Evolutionary conservation across 2,888 invertebrate genomes (phyloP).

Genomic region (Drosophila testacea): DNA sequence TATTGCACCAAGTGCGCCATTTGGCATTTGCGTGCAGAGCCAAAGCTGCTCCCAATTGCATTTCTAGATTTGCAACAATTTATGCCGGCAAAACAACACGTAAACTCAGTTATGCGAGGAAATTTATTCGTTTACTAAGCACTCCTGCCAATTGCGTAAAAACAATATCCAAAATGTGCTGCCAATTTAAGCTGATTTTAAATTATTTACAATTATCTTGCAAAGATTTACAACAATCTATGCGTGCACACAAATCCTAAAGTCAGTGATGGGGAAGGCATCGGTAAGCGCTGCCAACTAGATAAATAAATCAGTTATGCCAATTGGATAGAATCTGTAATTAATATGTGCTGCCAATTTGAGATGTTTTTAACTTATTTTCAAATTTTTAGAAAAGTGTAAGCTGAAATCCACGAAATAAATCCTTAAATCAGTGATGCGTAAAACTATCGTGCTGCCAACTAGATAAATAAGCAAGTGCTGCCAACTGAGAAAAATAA

Average conservation of each 20-base stretch:
- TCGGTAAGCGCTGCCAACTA: background rate
- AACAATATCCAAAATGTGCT: background rate
- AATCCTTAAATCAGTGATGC: too few relatives aligned
- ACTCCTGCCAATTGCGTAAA: constrained; percentile 29
- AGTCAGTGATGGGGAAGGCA: background rate
- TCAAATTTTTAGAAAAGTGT: too few relatives aligned
- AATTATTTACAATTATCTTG: background rate
- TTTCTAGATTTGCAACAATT: constrained; percentile 36
- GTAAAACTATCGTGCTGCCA: too few relatives aligned
- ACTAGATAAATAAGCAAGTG: too few relatives aligned
- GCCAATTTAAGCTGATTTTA: background rate
- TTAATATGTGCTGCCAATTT: background rate
- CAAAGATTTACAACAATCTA: background rate
- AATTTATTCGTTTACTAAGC: constrained; percentile 4
- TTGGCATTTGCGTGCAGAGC: constrained; percentile 64
- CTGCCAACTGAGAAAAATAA: too few relatives aligned
- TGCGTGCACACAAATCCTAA: background rate
- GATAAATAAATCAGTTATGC: background rate
- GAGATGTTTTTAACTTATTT: background rate
- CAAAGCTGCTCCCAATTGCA: constrained; percentile 22
- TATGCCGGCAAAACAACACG: constrained; percentile 35
- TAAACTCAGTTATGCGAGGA: constrained; percentile 15
- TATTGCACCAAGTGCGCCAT: constrained; percentile 57
- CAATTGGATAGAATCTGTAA: background rate
- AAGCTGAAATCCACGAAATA: too few relatives aligned